Conservation (phyloP, 1,140 invertebrate genomes). For the Pygmarrhopalites habei region DNA sequence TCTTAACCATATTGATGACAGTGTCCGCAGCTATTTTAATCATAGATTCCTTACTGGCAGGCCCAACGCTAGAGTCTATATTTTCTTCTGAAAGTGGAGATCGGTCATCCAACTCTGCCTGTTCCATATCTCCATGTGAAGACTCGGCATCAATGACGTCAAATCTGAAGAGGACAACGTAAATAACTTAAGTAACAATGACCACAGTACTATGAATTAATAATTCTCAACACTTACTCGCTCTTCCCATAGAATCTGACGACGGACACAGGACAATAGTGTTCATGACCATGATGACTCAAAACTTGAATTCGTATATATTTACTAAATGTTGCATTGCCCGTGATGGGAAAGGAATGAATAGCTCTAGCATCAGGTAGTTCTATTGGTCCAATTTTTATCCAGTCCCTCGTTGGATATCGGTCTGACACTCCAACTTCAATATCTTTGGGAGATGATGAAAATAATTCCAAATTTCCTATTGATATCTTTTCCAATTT, state of each 20-base stretch:
- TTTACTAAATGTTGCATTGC: slow-evolving; percentile 65
- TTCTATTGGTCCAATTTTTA: slow-evolving; percentile 72
- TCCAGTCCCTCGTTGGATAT: slow-evolving; percentile 88
- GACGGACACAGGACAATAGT: slow-evolving; percentile 92
- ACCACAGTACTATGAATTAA: too few relatives aligned
- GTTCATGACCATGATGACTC: slow-evolving; percentile 90
- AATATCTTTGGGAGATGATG: slow-evolving; percentile 89
- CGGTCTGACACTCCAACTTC: slow-evolving; percentile 78
- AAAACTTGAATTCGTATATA: slow-evolving; percentile 82
- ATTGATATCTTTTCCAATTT: slow-evolving; percentile 79
- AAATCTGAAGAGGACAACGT: too few relatives aligned
- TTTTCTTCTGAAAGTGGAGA: slow-evolving; percentile 6
- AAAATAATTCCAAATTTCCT: slow-evolving; percentile 97
- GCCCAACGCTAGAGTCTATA: not conserved
- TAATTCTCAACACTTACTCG: too few relatives aligned
- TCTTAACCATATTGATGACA: slow-evolving; percentile 79
- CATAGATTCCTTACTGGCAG: slow-evolving; percentile 51
- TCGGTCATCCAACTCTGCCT: slow-evolving; percentile 9
- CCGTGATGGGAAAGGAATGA: slow-evolving; percentile 51
- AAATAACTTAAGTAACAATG: too few relatives aligned
- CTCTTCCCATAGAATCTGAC: slow-evolving; percentile 86
- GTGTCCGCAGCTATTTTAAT: slow-evolving; percentile 77
- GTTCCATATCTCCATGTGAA: slow-evolving; percentile 27
- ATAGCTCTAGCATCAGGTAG: slow-evolving; percentile 78
- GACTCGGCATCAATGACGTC: slow-evolving; percentile 55